These are phyloP conservation scores for Ceratina australensis DNA, from an alignment of 1,140 invertebrate genomes.

Conservation along the genomic window DNA sequence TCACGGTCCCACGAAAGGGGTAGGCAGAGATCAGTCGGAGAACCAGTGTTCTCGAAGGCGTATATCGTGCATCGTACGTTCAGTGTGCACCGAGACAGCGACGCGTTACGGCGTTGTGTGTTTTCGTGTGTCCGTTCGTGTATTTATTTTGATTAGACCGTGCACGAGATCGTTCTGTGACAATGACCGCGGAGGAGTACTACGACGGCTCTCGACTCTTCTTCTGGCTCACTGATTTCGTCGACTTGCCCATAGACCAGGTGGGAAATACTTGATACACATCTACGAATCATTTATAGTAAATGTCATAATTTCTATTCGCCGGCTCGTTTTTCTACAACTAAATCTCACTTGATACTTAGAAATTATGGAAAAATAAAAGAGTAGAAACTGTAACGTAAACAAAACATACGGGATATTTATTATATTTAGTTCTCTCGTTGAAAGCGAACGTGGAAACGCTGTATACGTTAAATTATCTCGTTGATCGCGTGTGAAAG, in stretches of 20 bases:
- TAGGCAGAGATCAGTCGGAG: not conserved
- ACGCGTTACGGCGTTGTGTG: conserved; percentile 4
- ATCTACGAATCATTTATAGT: too few species aligned
- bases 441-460: too few species aligned
- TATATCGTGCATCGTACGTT: too few species aligned
- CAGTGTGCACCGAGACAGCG: not conserved
- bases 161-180: conserved; percentile 22
- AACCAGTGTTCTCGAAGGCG: not conserved
- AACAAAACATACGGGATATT: too few species aligned
- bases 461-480: too few species aligned
- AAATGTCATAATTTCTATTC: too few species aligned
- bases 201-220: conserved; percentile 83
- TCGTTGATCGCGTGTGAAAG: too few species aligned
- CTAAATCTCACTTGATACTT: too few species aligned
- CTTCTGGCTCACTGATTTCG: conserved; percentile 80
- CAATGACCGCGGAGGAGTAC: conserved; percentile 68
- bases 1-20: conserved; percentile 2
- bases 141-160: conserved; percentile 10
- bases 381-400: too few species aligned
- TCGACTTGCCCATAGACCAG: conserved; percentile 83
- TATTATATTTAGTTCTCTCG: too few species aligned
- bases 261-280: conserved; percentile 70
- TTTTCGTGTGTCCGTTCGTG: not conserved
- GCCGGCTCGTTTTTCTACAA: too few species aligned
- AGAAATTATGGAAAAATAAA: too few species aligned